phyloP scores from a whole-genome alignment of 2,797 vertebrate species.

The Chromobotia macracanthus region DNA sequence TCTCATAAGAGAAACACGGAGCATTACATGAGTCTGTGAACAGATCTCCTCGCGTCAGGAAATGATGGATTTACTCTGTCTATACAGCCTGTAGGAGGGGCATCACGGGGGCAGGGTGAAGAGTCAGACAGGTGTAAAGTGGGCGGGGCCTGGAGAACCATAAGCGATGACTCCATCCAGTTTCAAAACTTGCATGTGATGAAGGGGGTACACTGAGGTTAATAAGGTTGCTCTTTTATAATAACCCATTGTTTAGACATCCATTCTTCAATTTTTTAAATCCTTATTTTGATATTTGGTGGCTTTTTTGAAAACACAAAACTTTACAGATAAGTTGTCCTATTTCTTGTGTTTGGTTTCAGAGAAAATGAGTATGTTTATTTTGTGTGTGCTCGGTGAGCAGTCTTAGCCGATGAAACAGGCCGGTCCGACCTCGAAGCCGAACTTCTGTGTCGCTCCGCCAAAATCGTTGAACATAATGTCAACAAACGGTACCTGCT shows the following conservation, averaged over 20 bases:
- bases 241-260: constrained; percentile 54
- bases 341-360: constrained; percentile 74
- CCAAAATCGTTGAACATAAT: constrained; percentile 99
- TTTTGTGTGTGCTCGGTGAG: constrained; percentile 66
- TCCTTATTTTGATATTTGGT: constrained; percentile 74
- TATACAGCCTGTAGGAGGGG: constrained; percentile 44
- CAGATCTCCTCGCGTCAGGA: neutral
- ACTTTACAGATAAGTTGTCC: constrained; percentile 67
- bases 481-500: constrained; percentile 95
- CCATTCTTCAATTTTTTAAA: constrained; percentile 64
- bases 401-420: constrained; percentile 96
- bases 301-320: constrained; percentile 79
- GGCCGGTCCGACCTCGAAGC: constrained; percentile 98
- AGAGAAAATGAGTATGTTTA: constrained; percentile 71
- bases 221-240: constrained; percentile 84
- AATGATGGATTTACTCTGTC: constrained; percentile 33
- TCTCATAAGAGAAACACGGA: neutral
- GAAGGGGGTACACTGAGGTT: constrained; percentile 90
- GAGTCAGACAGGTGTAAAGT: constrained; percentile 64
- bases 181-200: constrained; percentile 92
- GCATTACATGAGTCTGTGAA: neutral
- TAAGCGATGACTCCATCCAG: constrained; percentile 76
- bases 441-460: constrained; percentile 94
- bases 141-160: constrained; percentile 37
- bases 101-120: constrained; percentile 9